Evolutionary conservation across 2,888 invertebrate genomes (phyloP).

Genomic region (Cactoblastis cactorum): DNA sequence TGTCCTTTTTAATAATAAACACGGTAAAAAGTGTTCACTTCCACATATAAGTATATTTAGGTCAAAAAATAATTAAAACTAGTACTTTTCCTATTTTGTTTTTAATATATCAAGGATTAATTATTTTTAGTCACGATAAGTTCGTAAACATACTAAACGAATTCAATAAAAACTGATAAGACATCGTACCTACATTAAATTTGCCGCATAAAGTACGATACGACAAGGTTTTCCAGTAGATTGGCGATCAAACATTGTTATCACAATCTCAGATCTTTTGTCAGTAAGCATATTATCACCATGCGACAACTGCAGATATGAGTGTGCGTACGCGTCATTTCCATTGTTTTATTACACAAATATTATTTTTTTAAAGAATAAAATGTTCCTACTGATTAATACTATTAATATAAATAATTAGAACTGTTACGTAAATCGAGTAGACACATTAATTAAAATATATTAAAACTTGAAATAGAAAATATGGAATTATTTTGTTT

Average conservation of each 20-base stretch:
- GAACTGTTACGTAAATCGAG: too few relatives aligned
- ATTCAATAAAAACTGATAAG: slow-evolving; percentile 8
- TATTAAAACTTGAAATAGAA: too few relatives aligned
- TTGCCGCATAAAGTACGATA: neutral
- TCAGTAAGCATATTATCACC: slow-evolving; percentile 1
- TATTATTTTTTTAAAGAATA: neutral
- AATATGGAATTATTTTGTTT: too few relatives aligned
- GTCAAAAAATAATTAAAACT: too few relatives aligned
- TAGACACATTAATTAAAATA: too few relatives aligned
- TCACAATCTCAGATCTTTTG: slow-evolving; percentile 25
- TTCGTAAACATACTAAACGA: neutral
- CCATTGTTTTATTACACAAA: neutral
- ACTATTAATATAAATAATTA: too few relatives aligned
- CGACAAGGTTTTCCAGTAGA: slow-evolving; percentile 33
- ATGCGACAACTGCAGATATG: slow-evolving; percentile 18
- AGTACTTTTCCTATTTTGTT: neutral
- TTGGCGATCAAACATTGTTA: slow-evolving; percentile 44
- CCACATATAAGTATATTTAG: too few relatives aligned
- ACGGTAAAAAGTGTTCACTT: too few relatives aligned
- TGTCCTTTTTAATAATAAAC: too few relatives aligned
- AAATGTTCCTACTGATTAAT: too few relatives aligned
- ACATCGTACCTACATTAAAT: slow-evolving; percentile 8
- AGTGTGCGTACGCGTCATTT: neutral
- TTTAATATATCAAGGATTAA: too few relatives aligned
- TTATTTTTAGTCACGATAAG: neutral